These are phyloP conservation scores for Trissolcus japonicus DNA, from an alignment of 2,888 invertebrate genomes.

Conservation along the genomic window DNA sequence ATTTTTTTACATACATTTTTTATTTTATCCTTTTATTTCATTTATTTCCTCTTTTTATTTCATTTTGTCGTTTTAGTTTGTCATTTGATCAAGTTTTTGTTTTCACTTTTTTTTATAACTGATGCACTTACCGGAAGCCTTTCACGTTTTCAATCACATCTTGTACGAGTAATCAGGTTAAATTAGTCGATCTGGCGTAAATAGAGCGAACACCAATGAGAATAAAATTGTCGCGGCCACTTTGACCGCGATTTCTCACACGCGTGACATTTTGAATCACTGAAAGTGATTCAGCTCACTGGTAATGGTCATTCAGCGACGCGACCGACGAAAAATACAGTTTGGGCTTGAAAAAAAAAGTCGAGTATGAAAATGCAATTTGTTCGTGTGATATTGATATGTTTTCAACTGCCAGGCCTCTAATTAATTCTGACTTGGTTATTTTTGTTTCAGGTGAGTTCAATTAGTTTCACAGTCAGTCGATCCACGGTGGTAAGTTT, in stretches of 20 bases:
- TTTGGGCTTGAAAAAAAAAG: not conserved
- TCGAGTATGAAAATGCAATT: not conserved
- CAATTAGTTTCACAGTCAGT: conserved; percentile 19
- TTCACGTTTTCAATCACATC: not conserved
- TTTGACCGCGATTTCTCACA: conserved; percentile 17
- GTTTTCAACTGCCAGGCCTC: conserved; percentile 12
- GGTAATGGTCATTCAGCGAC: no score
- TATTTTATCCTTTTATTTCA: no score
- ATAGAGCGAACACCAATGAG: conserved; percentile 13
- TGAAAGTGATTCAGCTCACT: no score
- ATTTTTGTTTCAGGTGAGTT: conserved; percentile 33
- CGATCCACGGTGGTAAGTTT: conserved; percentile 10
- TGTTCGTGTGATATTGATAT: conserved; percentile 7
- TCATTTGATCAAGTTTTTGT: no score
- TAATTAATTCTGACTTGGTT: conserved; percentile 1
- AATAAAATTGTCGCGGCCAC: conserved; percentile 1
- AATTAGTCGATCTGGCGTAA: conserved; percentile 18
- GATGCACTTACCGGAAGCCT: not conserved
- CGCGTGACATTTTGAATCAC: not conserved
- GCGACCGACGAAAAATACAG: no score
- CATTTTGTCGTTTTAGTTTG: no score
- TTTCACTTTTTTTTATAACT: no score
- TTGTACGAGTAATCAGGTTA: conserved; percentile 12
- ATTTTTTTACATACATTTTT: conserved; percentile 6
- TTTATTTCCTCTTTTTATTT: no score